A percentile compares a stretch with the other conserved stretches of the same genome.
phyloP scores from a whole-genome alignment of 2,888 invertebrate genomes.

The Lingula anatina region DNA sequence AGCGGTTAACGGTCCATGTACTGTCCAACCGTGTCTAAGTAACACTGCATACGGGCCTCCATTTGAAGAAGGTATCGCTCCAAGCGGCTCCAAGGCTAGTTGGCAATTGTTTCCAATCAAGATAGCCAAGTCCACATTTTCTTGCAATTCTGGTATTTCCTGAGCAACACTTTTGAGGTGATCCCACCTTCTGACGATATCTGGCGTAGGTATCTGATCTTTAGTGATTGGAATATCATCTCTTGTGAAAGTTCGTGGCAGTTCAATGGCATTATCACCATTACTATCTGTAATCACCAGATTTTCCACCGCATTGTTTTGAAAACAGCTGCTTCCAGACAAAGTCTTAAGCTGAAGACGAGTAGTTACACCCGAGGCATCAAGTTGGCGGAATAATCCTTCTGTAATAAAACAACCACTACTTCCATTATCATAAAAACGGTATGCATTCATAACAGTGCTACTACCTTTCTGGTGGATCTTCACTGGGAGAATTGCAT shows the following conservation, averaged over 20 bases:
- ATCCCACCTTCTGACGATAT: not conserved
- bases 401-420: not conserved
- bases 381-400: not conserved
- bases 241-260: not conserved
- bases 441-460: not conserved
- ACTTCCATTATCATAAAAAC: not conserved
- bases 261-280: not conserved
- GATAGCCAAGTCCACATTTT: not conserved
- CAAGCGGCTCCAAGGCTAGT: not conserved
- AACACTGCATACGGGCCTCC: not conserved
- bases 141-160: not conserved
- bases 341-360: not conserved
- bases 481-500: not conserved
- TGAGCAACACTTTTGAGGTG: not conserved
- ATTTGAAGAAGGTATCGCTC: not conserved
- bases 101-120: not conserved
- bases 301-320: not conserved
- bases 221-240: not conserved
- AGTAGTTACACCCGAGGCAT: not conserved
- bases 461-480: not conserved
- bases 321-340: not conserved
- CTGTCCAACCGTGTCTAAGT: not conserved
- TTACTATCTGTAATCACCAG: not conserved
- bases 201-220: not conserved
- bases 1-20: not conserved